These are phyloP conservation scores for Helarctos malayanus DNA, from an alignment of 2,797 vertebrate genomes.

Conservation along the genomic window DNA sequence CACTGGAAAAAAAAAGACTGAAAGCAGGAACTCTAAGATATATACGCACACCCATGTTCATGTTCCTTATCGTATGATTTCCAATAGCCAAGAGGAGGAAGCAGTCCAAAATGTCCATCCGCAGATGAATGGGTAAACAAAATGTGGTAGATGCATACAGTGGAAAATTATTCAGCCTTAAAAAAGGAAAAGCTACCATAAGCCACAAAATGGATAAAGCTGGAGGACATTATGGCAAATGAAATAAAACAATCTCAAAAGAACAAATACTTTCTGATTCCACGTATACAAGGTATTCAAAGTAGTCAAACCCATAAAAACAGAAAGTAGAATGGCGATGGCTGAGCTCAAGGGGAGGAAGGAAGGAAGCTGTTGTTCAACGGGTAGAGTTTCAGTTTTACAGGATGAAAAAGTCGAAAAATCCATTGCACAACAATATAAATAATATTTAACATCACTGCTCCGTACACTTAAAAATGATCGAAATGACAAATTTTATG, in stretches of 20 bases:
- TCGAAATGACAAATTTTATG: too few species aligned
- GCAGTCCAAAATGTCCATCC: too few species aligned
- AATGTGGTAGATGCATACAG: background rate
- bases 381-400: background rate
- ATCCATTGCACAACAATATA: background rate
- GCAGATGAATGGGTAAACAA: background rate
- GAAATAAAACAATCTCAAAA: background rate
- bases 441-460: background rate
- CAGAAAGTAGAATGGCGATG: background rate
- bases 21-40: background rate
- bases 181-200: background rate
- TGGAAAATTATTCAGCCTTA: background rate
- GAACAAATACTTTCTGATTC: background rate
- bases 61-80: background rate
- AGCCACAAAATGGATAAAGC: background rate
- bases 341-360: background rate
- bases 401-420: background rate
- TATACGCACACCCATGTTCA: background rate
- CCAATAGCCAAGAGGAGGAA: background rate
- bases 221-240: background rate
- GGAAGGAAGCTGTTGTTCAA: background rate
- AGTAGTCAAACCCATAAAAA: background rate
- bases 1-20: background rate
- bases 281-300: background rate
- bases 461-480: background rate